Base-by-base conservation (phyloP, 1,140 invertebrate species). In the Drosophila kohkoa region DNA sequence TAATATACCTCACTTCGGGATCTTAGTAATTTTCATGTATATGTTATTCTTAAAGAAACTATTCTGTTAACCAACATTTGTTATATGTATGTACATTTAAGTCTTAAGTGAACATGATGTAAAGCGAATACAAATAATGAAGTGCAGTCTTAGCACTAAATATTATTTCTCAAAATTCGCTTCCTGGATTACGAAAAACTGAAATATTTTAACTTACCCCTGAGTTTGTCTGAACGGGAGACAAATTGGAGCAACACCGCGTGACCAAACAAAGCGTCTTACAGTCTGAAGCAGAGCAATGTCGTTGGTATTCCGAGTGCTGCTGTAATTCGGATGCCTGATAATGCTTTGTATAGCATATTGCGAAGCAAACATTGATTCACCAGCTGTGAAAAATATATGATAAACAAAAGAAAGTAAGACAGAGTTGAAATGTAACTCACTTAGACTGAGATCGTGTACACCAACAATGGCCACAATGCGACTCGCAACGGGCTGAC, bases 211-310 rank as follows among this genome's bases (percentile, higher is more conserved):
- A 0, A 77, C 86, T 87, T 67, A 92, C 91, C 5, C 1, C 8
- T 45, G 57, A 0, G 59, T 8, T 52, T 89, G 63, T 10, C 65
- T 35, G 8, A 87, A 57, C 8, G 91, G 91, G 10, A 92, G 63
- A 51, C 91, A 92, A 64, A 92, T 78, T 0, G 91, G 91, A 0
- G 77, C 91, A 51, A 92, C 91, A 35, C 91, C 91, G 0, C 85
- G 59, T 0, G 82, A 82, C 77, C 86, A 92, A 32, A 79, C 74
- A 0, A 92, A 88, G 5, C 49, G 5, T 1, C 41, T 58, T 0
- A 41, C 28, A 1, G 88, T 91, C 4, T 72, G 65, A 0, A 92
- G 57, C 15, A 92, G 28, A 0, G 90, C 76, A 51, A 92, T 85
- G 43, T 92, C 91, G 45, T 92, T 92, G 0, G 46, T 13, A 7